Conservation (phyloP, 2,113 vertebrate species). For the Tupaia chinensis region DNA sequence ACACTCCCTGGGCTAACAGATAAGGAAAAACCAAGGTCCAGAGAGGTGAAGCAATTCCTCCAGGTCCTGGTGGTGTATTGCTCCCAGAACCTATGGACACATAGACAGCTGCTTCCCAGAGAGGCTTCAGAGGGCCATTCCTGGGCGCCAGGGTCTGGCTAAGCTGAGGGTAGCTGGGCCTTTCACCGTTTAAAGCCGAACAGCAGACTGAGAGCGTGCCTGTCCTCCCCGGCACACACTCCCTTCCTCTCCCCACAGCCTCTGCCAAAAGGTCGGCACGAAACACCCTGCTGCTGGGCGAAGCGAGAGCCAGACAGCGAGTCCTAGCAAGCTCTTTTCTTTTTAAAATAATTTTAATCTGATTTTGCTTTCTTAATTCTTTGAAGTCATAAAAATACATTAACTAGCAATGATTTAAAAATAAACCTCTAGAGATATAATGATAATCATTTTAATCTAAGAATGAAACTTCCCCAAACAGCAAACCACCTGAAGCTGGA, state of each 20-base stretch:
- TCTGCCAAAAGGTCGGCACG: background rate
- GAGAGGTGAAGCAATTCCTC: background rate
- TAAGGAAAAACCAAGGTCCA: slow-evolving; percentile 28
- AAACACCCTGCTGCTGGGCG: rapidly evolving
- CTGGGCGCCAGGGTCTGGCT: background rate
- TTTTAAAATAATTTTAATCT: background rate
- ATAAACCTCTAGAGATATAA: background rate
- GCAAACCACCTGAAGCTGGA: background rate
- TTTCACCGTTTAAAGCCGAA: background rate
- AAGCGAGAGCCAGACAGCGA: background rate
- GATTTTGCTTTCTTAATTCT: slow-evolving; percentile 20
- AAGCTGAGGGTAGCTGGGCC: rapidly evolving
- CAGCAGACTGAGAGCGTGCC: background rate
- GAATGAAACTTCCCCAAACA: slow-evolving; percentile 14
- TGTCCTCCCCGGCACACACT: background rate
- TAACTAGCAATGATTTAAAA: slow-evolving; percentile 56
- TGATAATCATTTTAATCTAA: background rate
- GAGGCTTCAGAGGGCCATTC: background rate
- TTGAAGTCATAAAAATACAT: slow-evolving; percentile 26
- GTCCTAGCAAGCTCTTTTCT: background rate
- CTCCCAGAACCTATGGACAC: background rate
- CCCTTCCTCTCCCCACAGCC: background rate
- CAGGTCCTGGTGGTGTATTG: background rate
- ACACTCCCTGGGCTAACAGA: background rate
- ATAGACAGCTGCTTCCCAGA: too few relatives aligned